These are phyloP conservation scores for Mirounga angustirostris DNA, from an alignment of 2,113 vertebrate species.

Conservation along the genomic window DNA sequence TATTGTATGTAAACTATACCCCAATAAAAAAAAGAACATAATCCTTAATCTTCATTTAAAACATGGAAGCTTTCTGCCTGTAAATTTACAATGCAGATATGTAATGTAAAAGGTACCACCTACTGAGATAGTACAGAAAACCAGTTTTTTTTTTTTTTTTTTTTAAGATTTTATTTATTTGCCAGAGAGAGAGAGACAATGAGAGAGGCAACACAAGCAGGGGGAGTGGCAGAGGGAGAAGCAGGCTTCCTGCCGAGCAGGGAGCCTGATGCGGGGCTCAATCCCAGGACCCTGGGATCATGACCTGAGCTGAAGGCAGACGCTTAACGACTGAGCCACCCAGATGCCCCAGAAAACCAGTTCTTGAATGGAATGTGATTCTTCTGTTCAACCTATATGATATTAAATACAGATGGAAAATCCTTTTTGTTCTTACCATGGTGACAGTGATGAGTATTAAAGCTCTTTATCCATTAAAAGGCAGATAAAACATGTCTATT, in stretches of 20 bases:
- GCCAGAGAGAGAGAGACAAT: too few relatives aligned
- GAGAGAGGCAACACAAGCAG: too few relatives aligned
- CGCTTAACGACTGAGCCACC: too few relatives aligned
- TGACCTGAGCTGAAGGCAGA: too few relatives aligned
- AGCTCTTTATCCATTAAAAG: slow-evolving; percentile 29
- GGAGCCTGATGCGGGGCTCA: too few relatives aligned
- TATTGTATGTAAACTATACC: not conserved
- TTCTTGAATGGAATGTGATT: not conserved
- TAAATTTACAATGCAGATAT: not conserved
- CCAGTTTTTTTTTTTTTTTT: not conserved
- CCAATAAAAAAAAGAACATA: not conserved
- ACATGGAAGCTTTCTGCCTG: not conserved
- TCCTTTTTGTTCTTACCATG: slow-evolving; percentile 15
- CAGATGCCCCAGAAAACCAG: not conserved
- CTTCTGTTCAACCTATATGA: slow-evolving; percentile 2
- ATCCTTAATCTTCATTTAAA: slow-evolving; percentile 18
- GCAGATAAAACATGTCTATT: not conserved
- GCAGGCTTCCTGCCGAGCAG: too few relatives aligned
- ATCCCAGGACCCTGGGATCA: too few relatives aligned
- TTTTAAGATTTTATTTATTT: too few relatives aligned
- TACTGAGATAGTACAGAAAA: slow-evolving; percentile 42
- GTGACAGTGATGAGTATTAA: not conserved
- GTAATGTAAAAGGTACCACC: slow-evolving; percentile 26
- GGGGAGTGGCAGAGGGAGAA: too few relatives aligned
- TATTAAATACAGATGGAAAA: slow-evolving; percentile 44